Percentiles rank a stretch among this genome's conserved stretches.
phyloP scores from a whole-genome alignment of 2,113 vertebrate genomes.

The Grantiella picta region DNA sequence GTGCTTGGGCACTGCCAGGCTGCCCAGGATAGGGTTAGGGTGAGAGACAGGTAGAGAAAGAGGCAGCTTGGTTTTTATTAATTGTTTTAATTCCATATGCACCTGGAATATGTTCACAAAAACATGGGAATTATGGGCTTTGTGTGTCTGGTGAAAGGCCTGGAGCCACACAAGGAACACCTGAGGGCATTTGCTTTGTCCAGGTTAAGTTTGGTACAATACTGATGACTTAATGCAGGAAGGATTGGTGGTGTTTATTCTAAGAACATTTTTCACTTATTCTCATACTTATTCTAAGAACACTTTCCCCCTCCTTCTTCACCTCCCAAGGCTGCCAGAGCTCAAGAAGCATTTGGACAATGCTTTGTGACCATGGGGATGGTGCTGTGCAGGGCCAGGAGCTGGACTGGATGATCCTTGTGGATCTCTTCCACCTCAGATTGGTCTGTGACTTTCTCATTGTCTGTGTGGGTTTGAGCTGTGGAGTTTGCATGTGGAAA shows the following conservation, averaged over 20 bases:
- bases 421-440: background rate
- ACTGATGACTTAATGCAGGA: accelerated
- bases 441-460: background rate
- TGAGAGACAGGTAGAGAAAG: background rate
- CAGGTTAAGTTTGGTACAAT: background rate
- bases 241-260: accelerated
- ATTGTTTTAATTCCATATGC: background rate
- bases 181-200: background rate
- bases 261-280: background rate
- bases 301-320: background rate
- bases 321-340: background rate
- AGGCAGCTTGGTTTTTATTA: background rate
- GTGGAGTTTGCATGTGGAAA: background rate
- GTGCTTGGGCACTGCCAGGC: background rate
- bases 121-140: accelerated
- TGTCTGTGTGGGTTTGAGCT: background rate
- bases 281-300: accelerated
- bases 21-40: no score
- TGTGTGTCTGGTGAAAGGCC: background rate
- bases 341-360: accelerated
- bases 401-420: accelerated
- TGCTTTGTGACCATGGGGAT: no score
- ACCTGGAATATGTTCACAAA: accelerated
- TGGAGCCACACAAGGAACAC: background rate
- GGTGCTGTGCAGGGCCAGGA: background rate